phyloP scores from a whole-genome alignment of 2,888 invertebrate species.

The Cactoblastis cactorum region DNA sequence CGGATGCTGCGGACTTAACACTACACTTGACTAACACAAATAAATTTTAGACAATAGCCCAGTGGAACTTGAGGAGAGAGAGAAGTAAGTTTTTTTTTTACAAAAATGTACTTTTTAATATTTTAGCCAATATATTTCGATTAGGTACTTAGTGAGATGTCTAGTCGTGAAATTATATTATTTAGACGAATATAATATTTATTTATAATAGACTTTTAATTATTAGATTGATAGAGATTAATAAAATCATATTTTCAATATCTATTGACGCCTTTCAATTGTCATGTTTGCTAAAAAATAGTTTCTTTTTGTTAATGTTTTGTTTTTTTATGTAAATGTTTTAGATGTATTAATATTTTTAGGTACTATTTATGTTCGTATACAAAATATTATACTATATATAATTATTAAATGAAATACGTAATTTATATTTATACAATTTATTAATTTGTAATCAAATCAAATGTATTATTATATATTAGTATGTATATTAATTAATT shows the following conservation, averaged over 20 bases:
- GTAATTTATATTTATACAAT: neutral
- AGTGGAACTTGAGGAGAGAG: slow-evolving; percentile 89
- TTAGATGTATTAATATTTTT: no score
- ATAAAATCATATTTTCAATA: no score
- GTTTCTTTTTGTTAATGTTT: neutral
- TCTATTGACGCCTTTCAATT: neutral
- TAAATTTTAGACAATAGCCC: slow-evolving; percentile 85
- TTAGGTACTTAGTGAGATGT: slow-evolving; percentile 23
- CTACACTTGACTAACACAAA: slow-evolving; percentile 62
- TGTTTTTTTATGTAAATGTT: neutral
- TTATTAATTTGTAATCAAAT: neutral
- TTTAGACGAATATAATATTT: neutral
- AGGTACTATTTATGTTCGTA: no score
- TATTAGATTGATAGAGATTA: neutral
- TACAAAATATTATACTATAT: no score
- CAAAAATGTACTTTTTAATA: slow-evolving; percentile 19
- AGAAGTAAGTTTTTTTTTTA: slow-evolving; percentile 85
- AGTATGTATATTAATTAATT: slow-evolving; percentile 22
- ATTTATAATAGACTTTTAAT: neutral
- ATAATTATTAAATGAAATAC: no score
- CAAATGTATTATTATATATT: slow-evolving; percentile 12
- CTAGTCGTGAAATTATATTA: slow-evolving; percentile 5
- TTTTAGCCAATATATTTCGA: slow-evolving; percentile 17
- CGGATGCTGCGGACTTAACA: slow-evolving; percentile 74
- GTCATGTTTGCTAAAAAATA: no score